These are phyloP conservation scores for Ariopsis seemanni DNA, from an alignment of 2,113 vertebrate genomes.

Conservation along the genomic window DNA sequence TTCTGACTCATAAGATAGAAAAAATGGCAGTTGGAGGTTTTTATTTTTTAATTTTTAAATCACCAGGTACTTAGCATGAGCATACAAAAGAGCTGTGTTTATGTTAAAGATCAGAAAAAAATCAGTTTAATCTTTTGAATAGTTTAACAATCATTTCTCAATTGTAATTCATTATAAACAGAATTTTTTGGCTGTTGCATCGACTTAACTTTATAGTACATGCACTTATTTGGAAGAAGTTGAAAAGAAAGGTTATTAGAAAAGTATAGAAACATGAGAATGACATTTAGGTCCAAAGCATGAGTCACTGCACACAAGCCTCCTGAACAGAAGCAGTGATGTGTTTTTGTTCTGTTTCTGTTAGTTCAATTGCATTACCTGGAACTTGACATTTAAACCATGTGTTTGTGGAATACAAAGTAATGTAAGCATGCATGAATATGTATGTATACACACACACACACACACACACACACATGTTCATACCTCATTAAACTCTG, in stretches of 20 bases:
- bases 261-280: neutral
- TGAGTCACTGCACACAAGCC: neutral
- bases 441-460: conserved; percentile 37
- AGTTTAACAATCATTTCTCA: neutral
- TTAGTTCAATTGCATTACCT: neutral
- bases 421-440: conserved; percentile 4
- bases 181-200: neutral
- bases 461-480: conserved; percentile 12
- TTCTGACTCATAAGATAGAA: neutral
- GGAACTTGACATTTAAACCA: conserved; percentile 30
- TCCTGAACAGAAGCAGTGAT: neutral
- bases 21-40: neutral
- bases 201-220: neutral
- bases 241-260: neutral
- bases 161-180: neutral
- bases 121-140: neutral
- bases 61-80: neutral
- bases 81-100: neutral
- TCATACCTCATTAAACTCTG: conserved; percentile 87
- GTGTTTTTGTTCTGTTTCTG: neutral
- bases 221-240: neutral
- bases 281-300: neutral
- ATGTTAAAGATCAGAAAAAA: neutral
- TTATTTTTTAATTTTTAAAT: neutral
- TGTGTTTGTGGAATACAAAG: neutral